Percentiles rank a stretch among this genome's conserved stretches.
Evolutionary conservation across 2,888 invertebrate genomes (phyloP).

Genomic region (Aquatica leii): DNA sequence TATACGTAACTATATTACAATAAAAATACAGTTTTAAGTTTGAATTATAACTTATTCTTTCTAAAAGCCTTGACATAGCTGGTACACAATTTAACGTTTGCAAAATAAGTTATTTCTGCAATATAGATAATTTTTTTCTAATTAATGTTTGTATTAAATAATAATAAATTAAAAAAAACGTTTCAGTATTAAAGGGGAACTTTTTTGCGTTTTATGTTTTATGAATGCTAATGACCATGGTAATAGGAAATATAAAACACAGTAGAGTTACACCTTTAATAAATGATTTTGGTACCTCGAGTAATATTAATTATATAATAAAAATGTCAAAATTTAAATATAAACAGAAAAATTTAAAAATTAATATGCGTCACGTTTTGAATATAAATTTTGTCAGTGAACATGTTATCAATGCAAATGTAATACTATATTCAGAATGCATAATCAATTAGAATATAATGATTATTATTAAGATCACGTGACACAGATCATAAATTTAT

Average conservation of each 20-base stretch:
- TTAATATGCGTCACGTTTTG: constrained; percentile 15
- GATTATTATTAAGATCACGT: constrained; percentile 33
- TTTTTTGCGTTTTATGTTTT: constrained; percentile 17
- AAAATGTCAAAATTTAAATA: constrained; percentile 26
- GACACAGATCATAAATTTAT: constrained; percentile 26
- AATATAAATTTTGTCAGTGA: constrained; percentile 6
- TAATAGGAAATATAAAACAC: constrained; percentile 16
- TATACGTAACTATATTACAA: constrained; percentile 1
- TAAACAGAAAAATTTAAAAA: constrained; percentile 16
- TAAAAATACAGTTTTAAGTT: constrained; percentile 6
- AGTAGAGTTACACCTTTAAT: constrained; percentile 24
- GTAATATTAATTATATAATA: constrained; percentile 25
- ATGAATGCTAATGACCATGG: constrained; percentile 26
- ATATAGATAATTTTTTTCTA: no score
- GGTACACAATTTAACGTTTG: no score
- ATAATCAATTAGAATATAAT: constrained; percentile 28
- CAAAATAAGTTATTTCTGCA: no score
- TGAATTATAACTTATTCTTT: neutral
- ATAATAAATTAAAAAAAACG: neutral
- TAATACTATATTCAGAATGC: constrained; percentile 21
- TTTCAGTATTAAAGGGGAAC: neutral
- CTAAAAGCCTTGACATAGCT: neutral
- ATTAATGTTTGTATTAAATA: no score
- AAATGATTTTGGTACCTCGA: constrained; percentile 20
- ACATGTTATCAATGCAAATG: constrained; percentile 15